phyloP scores from a whole-genome alignment of 2,113 vertebrate species.

The Tonatia bakeri region DNA sequence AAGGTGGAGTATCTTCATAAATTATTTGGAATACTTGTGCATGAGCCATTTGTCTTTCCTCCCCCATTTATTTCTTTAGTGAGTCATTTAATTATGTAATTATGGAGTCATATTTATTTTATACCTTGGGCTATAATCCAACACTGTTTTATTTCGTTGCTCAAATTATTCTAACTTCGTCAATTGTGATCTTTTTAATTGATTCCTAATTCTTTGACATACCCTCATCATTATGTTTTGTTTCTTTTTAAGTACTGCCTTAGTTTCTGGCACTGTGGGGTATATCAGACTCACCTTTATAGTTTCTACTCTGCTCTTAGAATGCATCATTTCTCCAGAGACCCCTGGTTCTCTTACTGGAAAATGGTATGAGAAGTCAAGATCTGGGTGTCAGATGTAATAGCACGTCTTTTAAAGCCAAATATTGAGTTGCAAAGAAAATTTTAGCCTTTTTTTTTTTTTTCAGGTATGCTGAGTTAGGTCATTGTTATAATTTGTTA shows the following conservation, averaged over 20 bases:
- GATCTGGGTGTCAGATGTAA: neutral
- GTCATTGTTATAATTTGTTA: neutral
- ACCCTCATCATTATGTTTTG: neutral
- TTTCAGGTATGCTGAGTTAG: neutral
- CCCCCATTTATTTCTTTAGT: neutral
- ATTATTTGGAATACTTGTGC: neutral
- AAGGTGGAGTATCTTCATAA: neutral
- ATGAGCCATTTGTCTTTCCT: neutral
- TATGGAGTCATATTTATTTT: neutral
- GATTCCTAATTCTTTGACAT: neutral
- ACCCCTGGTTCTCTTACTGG: neutral
- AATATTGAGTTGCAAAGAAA: neutral
- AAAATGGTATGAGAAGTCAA: constrained; percentile 4
- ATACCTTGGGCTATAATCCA: neutral
- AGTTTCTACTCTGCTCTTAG: neutral
- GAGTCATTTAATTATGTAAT: neutral
- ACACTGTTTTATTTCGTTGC: neutral
- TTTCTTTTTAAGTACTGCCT: neutral
- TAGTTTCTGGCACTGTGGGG: neutral
- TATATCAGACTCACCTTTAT: neutral
- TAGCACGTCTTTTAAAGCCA: neutral
- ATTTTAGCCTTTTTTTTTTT: neutral
- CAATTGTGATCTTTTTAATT: neutral
- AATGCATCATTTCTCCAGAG: neutral
- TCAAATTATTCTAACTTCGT: neutral